Evolutionary conservation across 2,113 vertebrate genomes (phyloP), one percentile per base, ranked within the genome.

Genomic region (Hylia prasina): DNA sequence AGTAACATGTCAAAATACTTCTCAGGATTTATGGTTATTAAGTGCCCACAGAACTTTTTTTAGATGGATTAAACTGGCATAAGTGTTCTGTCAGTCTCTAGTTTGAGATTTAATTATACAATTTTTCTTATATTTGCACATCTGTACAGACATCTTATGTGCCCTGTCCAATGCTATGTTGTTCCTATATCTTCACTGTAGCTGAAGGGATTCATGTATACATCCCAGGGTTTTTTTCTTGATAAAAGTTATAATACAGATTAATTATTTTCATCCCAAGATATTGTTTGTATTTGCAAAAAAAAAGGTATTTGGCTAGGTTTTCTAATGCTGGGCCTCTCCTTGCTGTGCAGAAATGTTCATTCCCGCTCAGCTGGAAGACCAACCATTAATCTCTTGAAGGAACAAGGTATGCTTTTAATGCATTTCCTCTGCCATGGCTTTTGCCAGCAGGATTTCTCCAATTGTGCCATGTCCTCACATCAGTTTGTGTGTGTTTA

Each of bases 321-420:
- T 88, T 83, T 78, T 20, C 70, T 96, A 72, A 94, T 78, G 42
- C n/a, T 2, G 1, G 20, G 17, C 61, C 37, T 88, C 47, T 96
- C 40, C 91, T 89, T 96, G 51, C 95, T 91, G n/a, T 92, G 66
- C 97, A 99, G 99, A 97, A 99, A 99, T 97, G 99, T 99, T 42
- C 99, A 99, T 92, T 99, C 99, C 27, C 98, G 99, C 31, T 99
- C 99, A 91, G 99, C 99, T 83, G 99, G 99, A 97, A 98, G 99
- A 97, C 99, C 99, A 87, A 99, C 99, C 44, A 99, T 99, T 95
- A 98, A 98, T 65, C 99, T 99, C 66, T 96, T 99, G 82, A 99
- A 98, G 87, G 99, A 99, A 42, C 98, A 99, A 98, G 99, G 99
- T 99, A 97, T 77, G 39, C 45, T 82, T 93, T 58, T 53, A 76